Percentiles rank a stretch among this genome's conserved stretches.
Conservation (phyloP, 2,888 invertebrate species). For the Tachystola acroxantha region DNA sequence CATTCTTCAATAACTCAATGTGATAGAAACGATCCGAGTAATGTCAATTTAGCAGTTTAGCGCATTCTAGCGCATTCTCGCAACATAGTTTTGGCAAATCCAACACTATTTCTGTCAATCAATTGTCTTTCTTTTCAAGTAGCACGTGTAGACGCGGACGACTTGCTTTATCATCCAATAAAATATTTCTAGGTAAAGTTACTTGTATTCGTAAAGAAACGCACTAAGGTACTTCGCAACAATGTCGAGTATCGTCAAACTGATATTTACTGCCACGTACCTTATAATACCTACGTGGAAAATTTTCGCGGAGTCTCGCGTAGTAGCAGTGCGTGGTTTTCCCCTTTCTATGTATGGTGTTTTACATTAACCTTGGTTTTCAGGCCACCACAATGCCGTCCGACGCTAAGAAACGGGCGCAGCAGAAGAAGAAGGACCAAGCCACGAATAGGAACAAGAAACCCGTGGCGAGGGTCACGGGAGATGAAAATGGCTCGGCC, state of each 20-base stretch:
- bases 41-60: too few relatives aligned
- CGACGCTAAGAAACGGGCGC: constrained; percentile 98
- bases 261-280: too few relatives aligned
- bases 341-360: neutral
- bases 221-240: too few relatives aligned
- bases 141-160: constrained; percentile 73
- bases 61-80: too few relatives aligned
- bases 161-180: constrained; percentile 46
- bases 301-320: too few relatives aligned
- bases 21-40: too few relatives aligned
- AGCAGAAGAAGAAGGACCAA: constrained; percentile 97
- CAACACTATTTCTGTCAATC: neutral
- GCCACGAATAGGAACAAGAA: constrained; percentile 84
- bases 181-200: constrained; percentile 45
- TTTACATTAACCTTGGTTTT: constrained; percentile 12
- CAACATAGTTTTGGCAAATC: too few relatives aligned
- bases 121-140: constrained; percentile 52
- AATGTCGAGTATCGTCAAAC: too few relatives aligned
- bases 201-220: constrained; percentile 5
- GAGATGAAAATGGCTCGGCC: constrained; percentile 76
- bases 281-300: too few relatives aligned
- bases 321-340: neutral
- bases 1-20: too few relatives aligned
- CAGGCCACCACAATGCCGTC: constrained; percentile 89
- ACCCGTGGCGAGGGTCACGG: constrained; percentile 70